These are phyloP conservation scores for Tuberolachnus salignus DNA, from an alignment of 2,888 invertebrate species.

Conservation along the genomic window DNA sequence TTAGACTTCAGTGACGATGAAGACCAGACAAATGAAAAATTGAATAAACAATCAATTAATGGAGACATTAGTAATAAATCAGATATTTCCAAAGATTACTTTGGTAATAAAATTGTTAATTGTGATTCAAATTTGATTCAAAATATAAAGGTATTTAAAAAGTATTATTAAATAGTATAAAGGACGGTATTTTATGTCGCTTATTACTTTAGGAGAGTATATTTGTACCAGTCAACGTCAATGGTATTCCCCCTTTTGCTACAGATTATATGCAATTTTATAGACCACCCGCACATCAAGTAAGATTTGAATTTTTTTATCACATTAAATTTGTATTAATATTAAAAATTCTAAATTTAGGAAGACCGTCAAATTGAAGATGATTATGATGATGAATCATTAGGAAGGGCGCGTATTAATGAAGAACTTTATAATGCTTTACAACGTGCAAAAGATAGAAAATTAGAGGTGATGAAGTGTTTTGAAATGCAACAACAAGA, in stretches of 20 bases:
- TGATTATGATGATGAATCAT: slow-evolving; percentile 51
- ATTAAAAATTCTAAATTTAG: slow-evolving; percentile 23
- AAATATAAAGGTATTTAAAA: slow-evolving; percentile 35
- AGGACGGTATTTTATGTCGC: neutral
- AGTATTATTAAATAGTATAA: neutral
- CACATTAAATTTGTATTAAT: neutral
- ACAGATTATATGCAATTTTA: slow-evolving; percentile 37
- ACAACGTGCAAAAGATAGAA: slow-evolving; percentile 57
- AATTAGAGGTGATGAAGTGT: slow-evolving; percentile 65
- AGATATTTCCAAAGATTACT: slow-evolving; percentile 47
- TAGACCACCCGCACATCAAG: slow-evolving; percentile 33
- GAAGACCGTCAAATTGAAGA: slow-evolving; percentile 43
- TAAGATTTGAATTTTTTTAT: neutral
- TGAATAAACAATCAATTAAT: slow-evolving; percentile 59
- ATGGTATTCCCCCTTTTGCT: slow-evolving; percentile 31
- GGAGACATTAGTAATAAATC: slow-evolving; percentile 49
- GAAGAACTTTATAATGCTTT: slow-evolving; percentile 49
- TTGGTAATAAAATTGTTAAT: slow-evolving; percentile 33
- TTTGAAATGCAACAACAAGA: slow-evolving; percentile 71
- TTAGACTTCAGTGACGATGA: slow-evolving; percentile 94
- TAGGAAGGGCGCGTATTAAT: slow-evolving; percentile 14
- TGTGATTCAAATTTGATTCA: slow-evolving; percentile 23
- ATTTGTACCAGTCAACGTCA: slow-evolving; percentile 20
- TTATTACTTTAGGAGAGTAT: slow-evolving; percentile 17
- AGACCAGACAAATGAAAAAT: slow-evolving; percentile 61